A percentile compares a stretch with the other conserved stretches of the same genome.
phyloP scores from a whole-genome alignment of 1,140 invertebrate genomes.

The Drosophila nasuta region DNA sequence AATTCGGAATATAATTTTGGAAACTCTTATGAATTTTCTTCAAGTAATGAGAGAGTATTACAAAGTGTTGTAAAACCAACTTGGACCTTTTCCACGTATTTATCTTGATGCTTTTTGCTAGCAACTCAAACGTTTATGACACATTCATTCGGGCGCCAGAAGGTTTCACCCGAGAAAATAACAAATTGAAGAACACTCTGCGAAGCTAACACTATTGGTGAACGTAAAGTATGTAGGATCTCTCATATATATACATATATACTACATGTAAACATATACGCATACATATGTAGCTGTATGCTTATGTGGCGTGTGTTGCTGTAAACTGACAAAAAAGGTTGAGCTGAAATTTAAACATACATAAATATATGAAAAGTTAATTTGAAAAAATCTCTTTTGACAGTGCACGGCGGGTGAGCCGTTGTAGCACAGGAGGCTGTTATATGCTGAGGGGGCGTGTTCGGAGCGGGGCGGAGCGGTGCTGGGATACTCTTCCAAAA shows the following conservation, averaged over 20 bases:
- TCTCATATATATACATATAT: constrained; percentile 14
- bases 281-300: constrained; percentile 18
- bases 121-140: constrained; percentile 66
- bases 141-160: constrained; percentile 59
- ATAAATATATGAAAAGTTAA: constrained; percentile 84
- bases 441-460: neutral
- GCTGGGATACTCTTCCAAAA: neutral
- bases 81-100: neutral
- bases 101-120: constrained; percentile 19
- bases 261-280: constrained; percentile 1
- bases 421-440: constrained; percentile 1
- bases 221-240: constrained; percentile 10
- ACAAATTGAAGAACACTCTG: constrained; percentile 59
- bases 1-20: too few species aligned
- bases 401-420: constrained; percentile 52
- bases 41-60: neutral
- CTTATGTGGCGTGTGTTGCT: constrained; percentile 26
- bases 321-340: constrained; percentile 58
- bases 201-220: constrained; percentile 25
- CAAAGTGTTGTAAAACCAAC: neutral
- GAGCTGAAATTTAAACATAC: constrained; percentile 72
- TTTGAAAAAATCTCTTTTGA: constrained; percentile 84
- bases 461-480: neutral
- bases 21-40: too few species aligned
- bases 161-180: constrained; percentile 41